Percentiles rank a stretch among this genome's conserved stretches.
These are phyloP conservation scores for Pterocles burchelli DNA, from an alignment of 2,113 vertebrate species.

Conservation along the genomic window DNA sequence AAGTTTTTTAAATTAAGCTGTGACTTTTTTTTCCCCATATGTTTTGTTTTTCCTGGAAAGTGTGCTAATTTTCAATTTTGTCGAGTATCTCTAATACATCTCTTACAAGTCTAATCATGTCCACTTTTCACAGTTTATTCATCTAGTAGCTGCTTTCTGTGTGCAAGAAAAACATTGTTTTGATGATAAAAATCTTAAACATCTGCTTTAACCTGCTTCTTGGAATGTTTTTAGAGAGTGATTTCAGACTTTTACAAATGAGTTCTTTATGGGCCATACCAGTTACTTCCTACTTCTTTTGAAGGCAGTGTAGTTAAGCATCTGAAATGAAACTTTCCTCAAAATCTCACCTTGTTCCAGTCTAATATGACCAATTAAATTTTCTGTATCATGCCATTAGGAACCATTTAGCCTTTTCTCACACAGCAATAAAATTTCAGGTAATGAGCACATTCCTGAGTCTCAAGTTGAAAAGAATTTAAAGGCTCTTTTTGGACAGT, in stretches of 20 bases:
- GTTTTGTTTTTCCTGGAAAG: not conserved
- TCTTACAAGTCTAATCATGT: not conserved
- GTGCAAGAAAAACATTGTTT: not conserved
- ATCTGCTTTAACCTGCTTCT: not conserved
- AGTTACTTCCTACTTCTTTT: not conserved
- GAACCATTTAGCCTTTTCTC: not conserved
- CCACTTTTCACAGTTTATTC: not conserved
- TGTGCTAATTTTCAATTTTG: not conserved
- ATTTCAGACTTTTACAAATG: not conserved
- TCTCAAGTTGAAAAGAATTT: not conserved
- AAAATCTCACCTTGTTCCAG: not conserved
- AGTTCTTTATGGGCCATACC: not conserved
- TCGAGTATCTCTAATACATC: not conserved
- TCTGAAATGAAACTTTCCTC: not conserved
- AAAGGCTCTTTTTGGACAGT: not conserved
- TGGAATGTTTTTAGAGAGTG: not conserved
- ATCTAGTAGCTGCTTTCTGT: not conserved
- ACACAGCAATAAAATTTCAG: not conserved
- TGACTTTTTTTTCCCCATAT: not conserved
- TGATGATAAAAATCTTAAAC: slow-evolving; percentile 26
- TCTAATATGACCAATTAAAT: not conserved
- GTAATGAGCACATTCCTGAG: not conserved
- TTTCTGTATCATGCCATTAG: not conserved
- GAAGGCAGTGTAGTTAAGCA: not conserved
- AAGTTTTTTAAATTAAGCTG: not conserved